Base-by-base conservation (phyloP, 1,140 invertebrate species). In the Drosophila lini region DNA sequence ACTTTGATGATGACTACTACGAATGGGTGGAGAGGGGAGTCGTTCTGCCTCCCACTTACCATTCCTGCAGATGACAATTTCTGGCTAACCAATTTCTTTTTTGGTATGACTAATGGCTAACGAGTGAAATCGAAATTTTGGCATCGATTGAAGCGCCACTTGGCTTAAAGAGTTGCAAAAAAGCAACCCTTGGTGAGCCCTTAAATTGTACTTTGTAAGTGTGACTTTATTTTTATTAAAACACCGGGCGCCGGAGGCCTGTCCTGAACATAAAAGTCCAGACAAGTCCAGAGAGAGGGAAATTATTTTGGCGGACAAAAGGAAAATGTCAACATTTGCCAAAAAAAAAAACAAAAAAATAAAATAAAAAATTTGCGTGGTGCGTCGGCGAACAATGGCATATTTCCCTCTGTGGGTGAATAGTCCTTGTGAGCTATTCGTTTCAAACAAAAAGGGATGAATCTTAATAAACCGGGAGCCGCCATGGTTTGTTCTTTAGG, bases 31-130 rank as follows among this genome's bases (percentile, higher is more conserved):
- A 69, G 64, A 57, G 58, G 41, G 50, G 28, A 25, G 52, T 56
- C 32, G 22, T 57, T 69, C 36, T 48, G 58, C 63, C 42, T 42
- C 42, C 40, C 65, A 50, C 56, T 73, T 48, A n/a, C n/a, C n/a
- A 82, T 80, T 80, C 84, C 84, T 86, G 83, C 70, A 88, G 83
- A 83, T 80, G 83, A 88, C 83, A 81, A 67, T 81, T 78, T 70
- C 47, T 42, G 45, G 57, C 45, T 50, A 44, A 59, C 74, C 74
- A 69, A 61, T 69, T 69, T 62, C 55, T 69, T 69, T 69, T 77
- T 77, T 68, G 56, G 44, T 69, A 77, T 77, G 74, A 77, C 74
- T 77, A 86, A 86, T 81, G 81, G 80, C 61, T 36, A 60, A 45
- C 62, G 40, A 32, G 32, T 41, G 69, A 64, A 86, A 88, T 88